Evolutionary conservation across 1,140 invertebrate genomes (phyloP).

Genomic region (Bombus consobrinus): DNA sequence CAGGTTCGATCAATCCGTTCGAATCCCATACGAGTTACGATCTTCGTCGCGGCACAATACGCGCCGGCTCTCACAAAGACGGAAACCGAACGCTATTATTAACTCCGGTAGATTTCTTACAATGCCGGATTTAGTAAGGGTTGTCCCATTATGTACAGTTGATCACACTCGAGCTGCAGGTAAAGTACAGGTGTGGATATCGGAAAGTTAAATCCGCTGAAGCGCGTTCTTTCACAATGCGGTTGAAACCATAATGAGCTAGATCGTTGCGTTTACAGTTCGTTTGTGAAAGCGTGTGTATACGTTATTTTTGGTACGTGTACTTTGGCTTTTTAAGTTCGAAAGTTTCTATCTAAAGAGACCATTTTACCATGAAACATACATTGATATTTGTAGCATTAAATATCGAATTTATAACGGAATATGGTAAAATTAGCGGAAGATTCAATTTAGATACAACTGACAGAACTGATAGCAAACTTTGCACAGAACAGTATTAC

Average conservation of each 20-base stretch:
- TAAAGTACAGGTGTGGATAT: constrained; percentile 80
- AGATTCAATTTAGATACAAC: too few relatives aligned
- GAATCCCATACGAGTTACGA: constrained; percentile 62
- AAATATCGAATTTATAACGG: too few relatives aligned
- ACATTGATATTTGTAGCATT: background rate
- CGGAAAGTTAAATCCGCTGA: constrained; percentile 75
- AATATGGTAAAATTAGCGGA: too few relatives aligned
- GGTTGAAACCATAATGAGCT: constrained; percentile 50
- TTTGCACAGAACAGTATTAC: too few relatives aligned
- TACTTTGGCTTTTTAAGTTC: background rate
- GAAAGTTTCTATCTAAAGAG: background rate
- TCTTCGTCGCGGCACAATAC: constrained; percentile 68
- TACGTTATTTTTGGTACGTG: background rate
- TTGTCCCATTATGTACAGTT: constrained; percentile 74
- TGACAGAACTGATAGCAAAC: too few relatives aligned
- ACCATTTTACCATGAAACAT: background rate
- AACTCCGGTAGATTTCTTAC: constrained; percentile 79
- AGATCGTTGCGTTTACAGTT: constrained; percentile 44
- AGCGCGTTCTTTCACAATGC: constrained; percentile 50
- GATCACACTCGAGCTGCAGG: constrained; percentile 77
- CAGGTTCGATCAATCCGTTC: constrained; percentile 42
- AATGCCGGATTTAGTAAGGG: constrained; percentile 73
- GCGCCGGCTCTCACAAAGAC: constrained; percentile 70
- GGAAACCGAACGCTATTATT: constrained; percentile 79
- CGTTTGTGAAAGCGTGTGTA: background rate